A percentile compares a stretch with the other conserved stretches of the same genome.
Evolutionary conservation across 2,888 invertebrate genomes (phyloP).

Genomic region (Philonicus albiceps): DNA sequence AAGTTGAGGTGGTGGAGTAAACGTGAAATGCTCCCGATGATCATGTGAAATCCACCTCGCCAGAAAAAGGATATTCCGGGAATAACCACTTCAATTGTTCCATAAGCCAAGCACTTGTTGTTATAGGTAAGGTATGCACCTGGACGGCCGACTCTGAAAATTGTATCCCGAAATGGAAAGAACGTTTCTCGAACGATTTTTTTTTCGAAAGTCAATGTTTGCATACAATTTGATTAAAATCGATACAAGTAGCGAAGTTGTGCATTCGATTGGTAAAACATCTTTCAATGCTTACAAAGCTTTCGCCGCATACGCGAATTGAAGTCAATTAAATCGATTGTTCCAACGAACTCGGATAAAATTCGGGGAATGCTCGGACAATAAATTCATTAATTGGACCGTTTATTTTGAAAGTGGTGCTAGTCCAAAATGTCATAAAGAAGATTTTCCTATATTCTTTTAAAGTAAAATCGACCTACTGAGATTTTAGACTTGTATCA

Average conservation of each 20-base stretch:
- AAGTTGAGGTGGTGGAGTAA: neutral
- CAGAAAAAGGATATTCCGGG: neutral
- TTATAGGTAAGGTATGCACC: neutral
- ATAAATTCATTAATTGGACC: no score
- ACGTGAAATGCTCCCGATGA: neutral
- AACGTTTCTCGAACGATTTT: neutral
- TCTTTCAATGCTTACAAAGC: neutral
- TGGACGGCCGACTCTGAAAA: neutral
- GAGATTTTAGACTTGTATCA: no score
- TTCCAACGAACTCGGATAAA: neutral
- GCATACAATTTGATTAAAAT: constrained; percentile 45
- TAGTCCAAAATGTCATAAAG: no score
- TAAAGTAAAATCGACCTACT: no score
- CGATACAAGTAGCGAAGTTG: constrained; percentile 43
- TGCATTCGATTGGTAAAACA: neutral
- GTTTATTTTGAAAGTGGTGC: no score
- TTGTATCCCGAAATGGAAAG: constrained; percentile 2
- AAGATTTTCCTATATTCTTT: no score
- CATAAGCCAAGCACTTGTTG: neutral
- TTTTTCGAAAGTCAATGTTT: constrained; percentile 41
- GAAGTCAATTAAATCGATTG: constrained; percentile 2
- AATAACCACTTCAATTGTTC: neutral
- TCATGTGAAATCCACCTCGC: neutral
- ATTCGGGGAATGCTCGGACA: neutral
- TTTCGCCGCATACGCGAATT: neutral